Percentiles rank a stretch among this genome's conserved stretches.
Evolutionary conservation across 2,113 vertebrate genomes (phyloP).

Genomic region (Turnix velox): DNA sequence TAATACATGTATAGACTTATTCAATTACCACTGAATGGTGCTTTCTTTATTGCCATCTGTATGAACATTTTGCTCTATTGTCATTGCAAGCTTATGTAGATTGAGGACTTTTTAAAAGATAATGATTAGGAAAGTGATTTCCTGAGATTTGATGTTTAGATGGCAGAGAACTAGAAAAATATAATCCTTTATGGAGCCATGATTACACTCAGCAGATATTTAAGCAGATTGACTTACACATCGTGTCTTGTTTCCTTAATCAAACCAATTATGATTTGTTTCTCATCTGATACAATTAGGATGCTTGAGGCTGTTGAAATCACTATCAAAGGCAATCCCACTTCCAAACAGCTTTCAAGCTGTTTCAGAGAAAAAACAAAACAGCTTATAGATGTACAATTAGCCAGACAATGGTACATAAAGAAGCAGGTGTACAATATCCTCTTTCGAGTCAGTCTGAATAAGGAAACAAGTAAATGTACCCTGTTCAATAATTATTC

Average conservation of each 20-base stretch:
- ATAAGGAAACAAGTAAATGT: not conserved
- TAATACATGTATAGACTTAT: not conserved
- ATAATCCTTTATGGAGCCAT: not conserved
- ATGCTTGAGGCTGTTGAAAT: not conserved
- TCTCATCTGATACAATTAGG: not conserved
- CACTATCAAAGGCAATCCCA: not conserved
- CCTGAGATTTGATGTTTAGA: not conserved
- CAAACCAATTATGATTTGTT: not conserved
- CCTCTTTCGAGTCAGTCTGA: not conserved
- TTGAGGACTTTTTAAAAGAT: not conserved
- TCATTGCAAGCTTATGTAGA: not conserved
- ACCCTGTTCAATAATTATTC: not conserved
- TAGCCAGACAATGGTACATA: accelerated
- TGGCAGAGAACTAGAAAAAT: not conserved
- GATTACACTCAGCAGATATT: not conserved
- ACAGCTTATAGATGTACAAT: not conserved
- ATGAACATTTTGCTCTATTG: not conserved
- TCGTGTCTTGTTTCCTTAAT: not conserved
- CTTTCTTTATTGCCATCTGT: not conserved
- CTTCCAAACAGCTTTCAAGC: not conserved
- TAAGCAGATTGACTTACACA: not conserved
- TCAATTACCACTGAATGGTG: not conserved
- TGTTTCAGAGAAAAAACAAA: not conserved
- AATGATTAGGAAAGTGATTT: not conserved
- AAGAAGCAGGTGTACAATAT: not conserved